phyloP scores from a whole-genome alignment of 2,888 invertebrate genomes.

The Cremastinae sp. region DNA sequence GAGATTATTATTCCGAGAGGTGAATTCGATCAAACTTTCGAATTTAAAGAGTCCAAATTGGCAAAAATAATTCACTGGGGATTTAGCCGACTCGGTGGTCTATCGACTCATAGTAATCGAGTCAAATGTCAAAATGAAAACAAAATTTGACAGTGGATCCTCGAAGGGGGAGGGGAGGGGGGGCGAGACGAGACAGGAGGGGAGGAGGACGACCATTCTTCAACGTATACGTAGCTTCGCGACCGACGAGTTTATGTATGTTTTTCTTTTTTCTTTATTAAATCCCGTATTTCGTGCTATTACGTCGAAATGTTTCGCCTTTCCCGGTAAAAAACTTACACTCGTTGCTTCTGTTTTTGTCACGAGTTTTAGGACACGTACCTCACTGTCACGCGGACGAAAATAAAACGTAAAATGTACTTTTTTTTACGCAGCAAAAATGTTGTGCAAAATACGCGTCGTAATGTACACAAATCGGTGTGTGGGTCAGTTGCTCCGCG shows the following conservation, averaged over 20 bases:
- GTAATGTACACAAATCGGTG: conserved; percentile 68
- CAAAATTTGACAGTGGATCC: conserved; percentile 71
- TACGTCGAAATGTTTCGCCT: neutral
- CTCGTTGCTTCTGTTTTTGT: conserved; percentile 48
- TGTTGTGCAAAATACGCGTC: conserved; percentile 72
- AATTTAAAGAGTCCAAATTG: conserved; percentile 67
- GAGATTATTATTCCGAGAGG: conserved; percentile 11
- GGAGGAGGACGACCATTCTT: conserved; percentile 71
- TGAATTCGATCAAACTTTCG: conserved; percentile 62
- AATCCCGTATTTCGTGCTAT: conserved; percentile 30
- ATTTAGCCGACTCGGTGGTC: conserved; percentile 63
- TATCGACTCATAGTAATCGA: conserved; percentile 66
- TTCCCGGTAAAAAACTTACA: neutral
- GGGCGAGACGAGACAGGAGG: conserved; percentile 36
- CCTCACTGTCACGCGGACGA: conserved; percentile 63
- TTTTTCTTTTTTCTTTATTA: conserved; percentile 50
- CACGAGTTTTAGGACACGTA: conserved; percentile 61
- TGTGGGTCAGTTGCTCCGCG: conserved; percentile 51
- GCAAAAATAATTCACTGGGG: conserved; percentile 57
- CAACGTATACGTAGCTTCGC: conserved; percentile 38
- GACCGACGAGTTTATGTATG: conserved; percentile 57
- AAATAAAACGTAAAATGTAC: conserved; percentile 66
- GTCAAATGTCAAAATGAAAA: conserved; percentile 63
- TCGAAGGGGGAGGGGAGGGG: conserved; percentile 9
- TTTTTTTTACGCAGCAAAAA: conserved; percentile 73